A percentile compares a stretch with the other conserved stretches of the same genome.
phyloP scores from a whole-genome alignment of 2,797 vertebrate genomes.

The Pelodytes ibericus region DNA sequence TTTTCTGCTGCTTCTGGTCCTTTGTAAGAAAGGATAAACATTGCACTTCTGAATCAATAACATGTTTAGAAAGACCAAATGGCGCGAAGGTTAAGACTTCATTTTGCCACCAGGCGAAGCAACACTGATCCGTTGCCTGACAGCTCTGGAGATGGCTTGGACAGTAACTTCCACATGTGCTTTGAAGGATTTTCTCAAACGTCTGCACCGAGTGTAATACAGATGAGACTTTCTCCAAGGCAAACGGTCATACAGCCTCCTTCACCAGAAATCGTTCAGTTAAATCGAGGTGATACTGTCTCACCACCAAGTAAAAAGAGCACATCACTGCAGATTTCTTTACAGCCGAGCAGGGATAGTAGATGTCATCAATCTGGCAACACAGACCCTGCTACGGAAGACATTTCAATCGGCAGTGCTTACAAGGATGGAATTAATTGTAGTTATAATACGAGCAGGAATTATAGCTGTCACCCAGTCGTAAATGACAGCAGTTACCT shows the following conservation, averaged over 20 bases:
- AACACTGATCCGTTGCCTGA: conserved; percentile 89
- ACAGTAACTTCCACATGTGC: conserved; percentile 66
- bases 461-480: conserved; percentile 42
- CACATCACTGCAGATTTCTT: conserved; percentile 83
- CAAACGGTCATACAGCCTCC: conserved; percentile 69
- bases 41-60: conserved; percentile 74
- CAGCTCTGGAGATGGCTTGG: conserved; percentile 78
- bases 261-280: conserved; percentile 72
- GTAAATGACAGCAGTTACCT: conserved; percentile 50
- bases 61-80: conserved; percentile 86
- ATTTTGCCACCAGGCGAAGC: conserved; percentile 90
- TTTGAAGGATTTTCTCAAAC: conserved; percentile 67
- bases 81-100: conserved; percentile 89
- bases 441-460: conserved; percentile 22
- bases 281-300: conserved; percentile 72
- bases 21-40: conserved; percentile 61
- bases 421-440: conserved; percentile 51
- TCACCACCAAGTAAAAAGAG: conserved; percentile 85
- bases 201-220: conserved; percentile 71
- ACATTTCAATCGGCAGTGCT: conserved; percentile 50
- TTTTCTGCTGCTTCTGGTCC: conserved; percentile 78
- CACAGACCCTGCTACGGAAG: conserved; percentile 52
- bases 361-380: conserved; percentile 64
- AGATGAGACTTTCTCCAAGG: conserved; percentile 81
- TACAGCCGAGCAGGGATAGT: conserved; percentile 76